A percentile compares a stretch with the other conserved stretches of the same genome.
Conservation (phyloP, 2,888 invertebrate species). For the Aspidapion aeneum region DNA sequence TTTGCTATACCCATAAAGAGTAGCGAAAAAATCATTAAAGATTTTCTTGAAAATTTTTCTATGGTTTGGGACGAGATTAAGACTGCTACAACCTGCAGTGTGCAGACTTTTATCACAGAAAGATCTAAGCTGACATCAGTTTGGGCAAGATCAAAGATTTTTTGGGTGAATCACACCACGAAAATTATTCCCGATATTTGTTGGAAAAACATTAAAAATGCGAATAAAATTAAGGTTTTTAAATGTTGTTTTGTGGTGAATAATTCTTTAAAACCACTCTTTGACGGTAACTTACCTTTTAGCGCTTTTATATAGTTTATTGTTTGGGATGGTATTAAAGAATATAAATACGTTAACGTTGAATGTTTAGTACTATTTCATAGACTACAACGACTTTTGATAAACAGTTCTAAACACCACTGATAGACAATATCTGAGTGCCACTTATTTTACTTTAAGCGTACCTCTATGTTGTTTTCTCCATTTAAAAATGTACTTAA, state of each 20-base stretch:
- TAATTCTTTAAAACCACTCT: slow-evolving; percentile 17
- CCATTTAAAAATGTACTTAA: too few relatives aligned
- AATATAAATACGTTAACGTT: too few relatives aligned
- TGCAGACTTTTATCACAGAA: slow-evolving; percentile 72
- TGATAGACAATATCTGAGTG: too few relatives aligned
- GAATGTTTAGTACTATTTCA: too few relatives aligned
- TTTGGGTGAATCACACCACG: slow-evolving; percentile 70
- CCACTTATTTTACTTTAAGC: too few relatives aligned
- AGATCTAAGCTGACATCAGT: slow-evolving; percentile 52
- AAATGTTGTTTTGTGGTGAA: slow-evolving; percentile 18
- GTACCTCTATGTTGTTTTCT: too few relatives aligned
- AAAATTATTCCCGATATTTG: slow-evolving; percentile 63
- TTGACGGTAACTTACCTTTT: slow-evolving; percentile 11
- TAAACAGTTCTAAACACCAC: too few relatives aligned
- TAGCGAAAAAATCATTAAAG: slow-evolving; percentile 67
- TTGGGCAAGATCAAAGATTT: slow-evolving; percentile 57
- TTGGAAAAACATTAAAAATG: slow-evolving; percentile 39
- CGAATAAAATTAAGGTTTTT: slow-evolving; percentile 44
- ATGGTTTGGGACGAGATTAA: slow-evolving; percentile 67
- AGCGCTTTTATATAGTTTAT: too few relatives aligned
- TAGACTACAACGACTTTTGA: too few relatives aligned
- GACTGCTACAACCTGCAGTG: slow-evolving; percentile 70
- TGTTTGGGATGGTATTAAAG: too few relatives aligned
- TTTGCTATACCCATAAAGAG: slow-evolving; percentile 58
- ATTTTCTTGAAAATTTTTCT: slow-evolving; percentile 70